Evolutionary conservation across 2,888 invertebrate species (phyloP), one percentile per base, ranked within the genome.

Genomic region (Nymphalis polychloros): DNA sequence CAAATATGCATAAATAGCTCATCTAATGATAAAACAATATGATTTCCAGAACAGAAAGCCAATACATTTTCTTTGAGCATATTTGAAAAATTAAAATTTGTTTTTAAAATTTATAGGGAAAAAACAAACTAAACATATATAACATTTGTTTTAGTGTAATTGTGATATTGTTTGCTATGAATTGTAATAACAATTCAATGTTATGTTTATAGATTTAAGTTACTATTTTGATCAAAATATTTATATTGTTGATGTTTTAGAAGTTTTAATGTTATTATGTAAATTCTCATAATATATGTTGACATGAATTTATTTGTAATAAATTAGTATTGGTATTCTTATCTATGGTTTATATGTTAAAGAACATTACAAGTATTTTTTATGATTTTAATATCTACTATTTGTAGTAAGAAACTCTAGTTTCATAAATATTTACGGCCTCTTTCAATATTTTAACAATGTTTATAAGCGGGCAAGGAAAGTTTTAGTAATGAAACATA

Each of bases 181-280:
- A 63, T 68, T 64, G 65, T 63, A 27, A 53, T 48, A 61, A 53
- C 52, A 59, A 64, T 63, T 48, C 47, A 67, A 47, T 69, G 64
- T 67, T 72, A 63, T 65, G 63, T 68, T 71, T 57, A 10, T 57
- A 57, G 57, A 19, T 41, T 57, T 67, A 62, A 50, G 63, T 71
- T 73, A 63, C 50, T 59, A 57, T 55, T 70, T 46, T 47, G 59
- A 55, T 60, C 71, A 71, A 72, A 73, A 72, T 77, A 70, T 78
- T 77, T 76, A 76, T 77, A 75, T 73, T 74, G 77, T 80, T 79
- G 69, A 71, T 71, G 69, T 75, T 76, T 74, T 66, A 65, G 50
- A 64, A 65, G 67, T 70, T 72, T 70, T 72, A 57, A 57, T 57
- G 41, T 41, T 62, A 69, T 64, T 65, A 68, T 59, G 20, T 64